Percentiles rank a stretch among this genome's conserved stretches.
phyloP scores from a whole-genome alignment of 2,888 invertebrate species.

The Protodeltote pygarga region DNA sequence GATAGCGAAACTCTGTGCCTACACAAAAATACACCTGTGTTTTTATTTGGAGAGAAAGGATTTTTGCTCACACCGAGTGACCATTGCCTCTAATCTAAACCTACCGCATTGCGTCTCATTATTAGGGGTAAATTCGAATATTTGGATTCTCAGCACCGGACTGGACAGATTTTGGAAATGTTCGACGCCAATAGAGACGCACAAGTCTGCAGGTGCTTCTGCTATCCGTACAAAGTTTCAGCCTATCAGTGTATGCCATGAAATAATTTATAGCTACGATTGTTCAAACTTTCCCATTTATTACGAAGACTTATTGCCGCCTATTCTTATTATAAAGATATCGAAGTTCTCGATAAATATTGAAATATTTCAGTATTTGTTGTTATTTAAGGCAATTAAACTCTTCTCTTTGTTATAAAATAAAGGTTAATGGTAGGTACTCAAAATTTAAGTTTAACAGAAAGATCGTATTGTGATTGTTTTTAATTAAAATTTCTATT shows the following conservation, averaged over 20 bases:
- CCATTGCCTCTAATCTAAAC: constrained; percentile 32
- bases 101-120: constrained; percentile 69
- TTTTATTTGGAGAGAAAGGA: constrained; percentile 18
- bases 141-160: constrained; percentile 57
- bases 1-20: constrained; percentile 11
- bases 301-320: background rate
- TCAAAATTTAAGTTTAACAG: background rate
- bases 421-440: background rate
- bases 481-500: background rate
- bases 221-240: constrained; percentile 39
- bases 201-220: constrained; percentile 52
- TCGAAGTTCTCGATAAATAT: too few relatives aligned
- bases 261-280: constrained; percentile 25
- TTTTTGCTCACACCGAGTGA: constrained; percentile 27
- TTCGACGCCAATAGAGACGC: constrained; percentile 37
- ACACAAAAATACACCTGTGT: too few relatives aligned
- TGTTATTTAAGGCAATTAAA: background rate
- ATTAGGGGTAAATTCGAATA: constrained; percentile 50
- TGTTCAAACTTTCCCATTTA: constrained; percentile 20
- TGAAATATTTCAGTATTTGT: too few relatives aligned
- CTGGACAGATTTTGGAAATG: constrained; percentile 42
- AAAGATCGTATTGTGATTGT: background rate
- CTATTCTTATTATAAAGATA: too few relatives aligned
- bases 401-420: constrained; percentile 8
- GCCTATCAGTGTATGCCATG: constrained; percentile 34